Base-by-base conservation (phyloP, 2,888 invertebrate species). In the Caradrina kadenii region DNA sequence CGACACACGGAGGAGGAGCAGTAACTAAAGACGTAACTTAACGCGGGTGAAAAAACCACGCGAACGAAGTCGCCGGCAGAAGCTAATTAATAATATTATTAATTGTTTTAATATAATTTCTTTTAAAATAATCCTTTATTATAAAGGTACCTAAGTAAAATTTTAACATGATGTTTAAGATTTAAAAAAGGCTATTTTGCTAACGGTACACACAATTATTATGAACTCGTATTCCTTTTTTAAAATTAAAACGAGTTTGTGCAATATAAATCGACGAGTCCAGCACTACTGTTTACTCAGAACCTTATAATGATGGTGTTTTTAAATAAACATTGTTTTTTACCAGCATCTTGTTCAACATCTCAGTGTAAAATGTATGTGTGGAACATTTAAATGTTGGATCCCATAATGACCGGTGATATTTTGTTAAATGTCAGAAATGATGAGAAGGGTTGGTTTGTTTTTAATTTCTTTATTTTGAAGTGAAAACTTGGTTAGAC, bases 231-330 rank as follows among this genome's bases (percentile, higher is more conserved):
- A 80, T 84, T 84, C 83, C 80, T 89, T 88, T 90, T 90, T 90
- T 87, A 80, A 78, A 85, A 85, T 80, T 81, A 80, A 80, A 89
- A 88, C 90, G 83, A 87, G 88, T 87, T 85, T 81, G 79, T 77
- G 84, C 80, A 84, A 87, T 87, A 87, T 85, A 87, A 88, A 86
- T 86, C 82, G 82, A 74, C 75, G 65, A 72, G 74, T 71, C 79
- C 67, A 70, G 59, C 80, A 87, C 83, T 86, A 88, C 88, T 87
- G 87, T 88, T 87, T 85, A 84, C 80, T 73, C 69, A 74, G 80
- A 85, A 81, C 31, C 54, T 19, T 60, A 59, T 83, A 78, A 84
- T 83, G 64, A 73, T 80, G 55, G 76, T 73, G 8, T 64, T 82
- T 72, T 65, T 69, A 69, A 73, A 72, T 35, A 64, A 70, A 80